Percentiles rank a stretch among this genome's conserved stretches.
Evolutionary conservation across 2,888 invertebrate genomes (phyloP).

Genomic region (Chalcosyrphus nemorum): DNA sequence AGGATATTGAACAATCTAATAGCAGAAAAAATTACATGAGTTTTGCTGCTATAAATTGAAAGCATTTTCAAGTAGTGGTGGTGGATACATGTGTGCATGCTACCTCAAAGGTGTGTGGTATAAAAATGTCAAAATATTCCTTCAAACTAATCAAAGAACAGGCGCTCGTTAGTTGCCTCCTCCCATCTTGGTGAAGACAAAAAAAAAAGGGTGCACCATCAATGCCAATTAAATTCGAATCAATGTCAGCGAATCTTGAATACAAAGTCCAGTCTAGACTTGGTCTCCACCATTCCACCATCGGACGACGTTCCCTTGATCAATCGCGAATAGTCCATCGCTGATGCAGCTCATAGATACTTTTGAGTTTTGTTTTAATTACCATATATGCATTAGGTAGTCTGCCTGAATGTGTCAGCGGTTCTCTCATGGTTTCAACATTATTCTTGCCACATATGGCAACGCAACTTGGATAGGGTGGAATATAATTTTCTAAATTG

Average conservation of each 20-base stretch:
- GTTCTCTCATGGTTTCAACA: constrained; percentile 50
- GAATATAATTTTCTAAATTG: constrained; percentile 68
- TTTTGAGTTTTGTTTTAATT: constrained; percentile 61
- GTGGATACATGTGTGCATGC: background rate
- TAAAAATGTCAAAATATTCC: background rate
- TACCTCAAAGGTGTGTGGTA: too few relatives aligned
- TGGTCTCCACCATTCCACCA: constrained; percentile 1
- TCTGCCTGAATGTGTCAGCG: constrained; percentile 38
- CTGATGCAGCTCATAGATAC: constrained; percentile 65
- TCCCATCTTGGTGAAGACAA: constrained; percentile 3
- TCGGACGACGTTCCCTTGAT: constrained; percentile 22
- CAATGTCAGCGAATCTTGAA: constrained; percentile 58
- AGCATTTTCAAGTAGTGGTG: background rate
- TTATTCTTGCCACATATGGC: constrained; percentile 70
- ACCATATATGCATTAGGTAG: background rate
- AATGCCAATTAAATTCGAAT: constrained; percentile 64
- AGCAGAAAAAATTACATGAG: background rate
- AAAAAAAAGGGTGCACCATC: constrained; percentile 20
- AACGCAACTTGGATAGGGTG: constrained; percentile 52
- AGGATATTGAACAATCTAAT: constrained; percentile 33
- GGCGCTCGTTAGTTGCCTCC: constrained; percentile 25
- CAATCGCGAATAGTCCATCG: constrained; percentile 52
- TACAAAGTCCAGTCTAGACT: constrained; percentile 55
- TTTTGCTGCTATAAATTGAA: background rate
- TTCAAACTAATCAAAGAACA: constrained; percentile 22